phyloP scores from a whole-genome alignment of 1,140 invertebrate genomes.

The Pollicipes pollicipes region DNA sequence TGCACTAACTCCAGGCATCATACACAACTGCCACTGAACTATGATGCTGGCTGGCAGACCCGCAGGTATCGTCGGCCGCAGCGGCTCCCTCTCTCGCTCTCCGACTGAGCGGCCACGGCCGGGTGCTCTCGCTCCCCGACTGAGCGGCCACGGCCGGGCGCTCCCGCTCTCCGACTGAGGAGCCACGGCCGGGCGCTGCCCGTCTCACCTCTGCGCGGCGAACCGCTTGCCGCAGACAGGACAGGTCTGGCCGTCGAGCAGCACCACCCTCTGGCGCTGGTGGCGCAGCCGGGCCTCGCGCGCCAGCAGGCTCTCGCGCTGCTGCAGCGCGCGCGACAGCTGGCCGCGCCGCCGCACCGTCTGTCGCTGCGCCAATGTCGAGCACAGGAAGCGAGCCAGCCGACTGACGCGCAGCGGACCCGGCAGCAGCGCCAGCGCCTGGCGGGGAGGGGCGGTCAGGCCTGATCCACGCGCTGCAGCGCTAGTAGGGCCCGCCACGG shows the following conservation, averaged over 20 bases:
- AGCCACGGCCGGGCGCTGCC: too few relatives aligned
- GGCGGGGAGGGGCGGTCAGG: background rate
- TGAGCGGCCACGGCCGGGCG: background rate
- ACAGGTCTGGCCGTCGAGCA: slow-evolving; percentile 74
- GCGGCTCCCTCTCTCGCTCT: background rate
- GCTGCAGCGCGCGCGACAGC: slow-evolving; percentile 16
- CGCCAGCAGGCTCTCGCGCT: slow-evolving; percentile 33
- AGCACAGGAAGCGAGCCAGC: background rate
- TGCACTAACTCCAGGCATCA: too few relatives aligned
- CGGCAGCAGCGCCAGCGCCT: background rate
- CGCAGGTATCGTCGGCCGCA: background rate
- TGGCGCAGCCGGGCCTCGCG: slow-evolving; percentile 57
- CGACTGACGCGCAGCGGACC: background rate
- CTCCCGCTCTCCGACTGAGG: too few relatives aligned
- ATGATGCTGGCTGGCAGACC: background rate
- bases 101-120: background rate
- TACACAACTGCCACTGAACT: background rate
- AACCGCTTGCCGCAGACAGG: slow-evolving; percentile 81
- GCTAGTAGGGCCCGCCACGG: background rate
- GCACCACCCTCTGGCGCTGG: slow-evolving; percentile 57
- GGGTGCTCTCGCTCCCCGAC: background rate
- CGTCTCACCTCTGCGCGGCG: slow-evolving; percentile 55
- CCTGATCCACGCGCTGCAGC: slow-evolving; percentile 4
- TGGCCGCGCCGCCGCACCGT: slow-evolving; percentile 16
- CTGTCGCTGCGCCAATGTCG: slow-evolving; percentile 11